Conservation (phyloP, 1,140 invertebrate genomes). For the Meteorus sp. region DNA sequence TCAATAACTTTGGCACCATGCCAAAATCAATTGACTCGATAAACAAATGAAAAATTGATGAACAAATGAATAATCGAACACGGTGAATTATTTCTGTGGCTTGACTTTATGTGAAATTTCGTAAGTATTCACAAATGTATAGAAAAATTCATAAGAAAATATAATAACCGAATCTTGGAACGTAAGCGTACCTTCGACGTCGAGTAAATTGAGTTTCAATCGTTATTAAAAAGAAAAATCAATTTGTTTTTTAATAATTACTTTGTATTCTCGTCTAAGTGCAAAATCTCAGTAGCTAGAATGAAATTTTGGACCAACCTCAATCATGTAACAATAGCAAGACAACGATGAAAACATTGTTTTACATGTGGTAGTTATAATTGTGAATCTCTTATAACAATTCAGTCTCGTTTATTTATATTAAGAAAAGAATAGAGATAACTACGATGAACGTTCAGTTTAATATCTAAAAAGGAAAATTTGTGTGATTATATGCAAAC, state of each 20-base stretch:
- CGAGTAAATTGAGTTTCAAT: constrained; percentile 30
- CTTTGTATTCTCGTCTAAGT: neutral
- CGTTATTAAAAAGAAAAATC: constrained; percentile 9
- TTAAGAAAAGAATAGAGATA: constrained; percentile 15
- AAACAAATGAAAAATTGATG: neutral
- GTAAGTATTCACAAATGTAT: no score
- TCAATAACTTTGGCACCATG: no score
- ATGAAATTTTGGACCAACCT: constrained; percentile 20
- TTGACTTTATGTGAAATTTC: no score
- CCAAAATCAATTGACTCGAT: neutral
- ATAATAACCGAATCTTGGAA: constrained; percentile 40
- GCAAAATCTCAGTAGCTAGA: neutral
- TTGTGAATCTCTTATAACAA: constrained; percentile 4
- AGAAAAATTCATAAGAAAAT: constrained; percentile 11
- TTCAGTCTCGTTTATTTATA: constrained; percentile 14
- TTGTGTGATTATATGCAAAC: neutral
- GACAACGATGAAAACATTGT: neutral
- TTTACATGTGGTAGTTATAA: neutral
- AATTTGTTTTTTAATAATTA: neutral
- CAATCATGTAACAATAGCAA: neutral
- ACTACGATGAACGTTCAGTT: neutral
- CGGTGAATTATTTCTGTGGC: no score
- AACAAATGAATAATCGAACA: no score
- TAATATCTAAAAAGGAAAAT: neutral
- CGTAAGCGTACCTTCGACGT: constrained; percentile 36